Percentiles rank a stretch among this genome's conserved stretches.
phyloP scores from a whole-genome alignment of 2,888 invertebrate genomes.

The Archips xylosteana region DNA sequence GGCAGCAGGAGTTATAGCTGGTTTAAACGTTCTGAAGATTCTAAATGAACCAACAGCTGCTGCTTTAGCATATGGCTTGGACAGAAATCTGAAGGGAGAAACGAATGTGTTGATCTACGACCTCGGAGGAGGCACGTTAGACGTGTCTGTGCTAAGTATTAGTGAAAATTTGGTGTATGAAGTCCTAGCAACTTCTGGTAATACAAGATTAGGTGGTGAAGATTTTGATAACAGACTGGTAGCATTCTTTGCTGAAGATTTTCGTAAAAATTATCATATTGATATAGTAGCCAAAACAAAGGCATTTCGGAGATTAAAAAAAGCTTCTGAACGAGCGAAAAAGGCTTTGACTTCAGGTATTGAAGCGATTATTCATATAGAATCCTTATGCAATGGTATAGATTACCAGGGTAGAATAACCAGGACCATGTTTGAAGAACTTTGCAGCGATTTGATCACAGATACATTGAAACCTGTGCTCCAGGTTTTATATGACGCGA shows the following conservation, averaged over 20 bases:
- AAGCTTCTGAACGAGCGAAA: constrained; percentile 67
- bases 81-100: constrained; percentile 54
- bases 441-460: constrained; percentile 71
- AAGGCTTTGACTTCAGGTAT: constrained; percentile 58
- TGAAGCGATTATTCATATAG: constrained; percentile 61
- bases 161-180: constrained; percentile 60
- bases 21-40: constrained; percentile 66
- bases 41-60: constrained; percentile 73
- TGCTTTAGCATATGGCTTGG: constrained; percentile 68
- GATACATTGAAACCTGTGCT: constrained; percentile 61
- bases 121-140: constrained; percentile 72
- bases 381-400: constrained; percentile 60
- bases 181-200: constrained; percentile 68
- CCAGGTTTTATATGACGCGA: constrained; percentile 61
- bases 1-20: constrained; percentile 65
- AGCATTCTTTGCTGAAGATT: constrained; percentile 68
- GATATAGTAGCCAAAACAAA: constrained; percentile 55
- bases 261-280: constrained; percentile 59
- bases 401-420: constrained; percentile 64
- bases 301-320: constrained; percentile 60
- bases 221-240: constrained; percentile 74
- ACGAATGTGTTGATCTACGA: constrained; percentile 68
- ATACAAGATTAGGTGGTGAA: constrained; percentile 67
- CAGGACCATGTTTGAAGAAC: constrained; percentile 65
- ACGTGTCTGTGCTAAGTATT: constrained; percentile 67